phyloP scores from a whole-genome alignment of 1,140 invertebrate genomes.

The Forficula auricularia region DNA sequence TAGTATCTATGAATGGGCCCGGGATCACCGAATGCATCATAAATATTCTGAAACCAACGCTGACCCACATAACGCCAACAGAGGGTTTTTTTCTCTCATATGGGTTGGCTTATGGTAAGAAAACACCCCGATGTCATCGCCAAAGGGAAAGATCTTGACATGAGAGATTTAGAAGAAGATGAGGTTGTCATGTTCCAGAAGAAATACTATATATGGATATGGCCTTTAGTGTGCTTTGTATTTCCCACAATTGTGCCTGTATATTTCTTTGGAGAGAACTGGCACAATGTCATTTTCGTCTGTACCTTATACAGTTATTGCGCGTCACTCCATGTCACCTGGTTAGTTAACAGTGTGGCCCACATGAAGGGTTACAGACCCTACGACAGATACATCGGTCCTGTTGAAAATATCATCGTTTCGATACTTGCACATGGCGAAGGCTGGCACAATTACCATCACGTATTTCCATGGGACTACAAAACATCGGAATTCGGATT shows the following conservation, averaged over 20 bases:
- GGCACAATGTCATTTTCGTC: conserved; percentile 32
- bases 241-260: conserved; percentile 52
- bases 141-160: conserved; percentile 54
- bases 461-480: conserved; percentile 80
- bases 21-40: conserved; percentile 77
- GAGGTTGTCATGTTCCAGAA: conserved; percentile 50
- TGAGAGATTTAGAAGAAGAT: conserved; percentile 58
- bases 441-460: conserved; percentile 83
- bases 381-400: conserved; percentile 34
- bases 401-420: conserved; percentile 32
- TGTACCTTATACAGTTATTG: conserved; percentile 50
- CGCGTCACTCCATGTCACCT: conserved; percentile 55
- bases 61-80: conserved; percentile 70
- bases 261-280: conserved; percentile 49
- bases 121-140: conserved; percentile 68
- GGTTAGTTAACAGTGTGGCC: conserved; percentile 73
- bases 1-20: conserved; percentile 45
- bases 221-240: conserved; percentile 30
- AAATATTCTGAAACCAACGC: conserved; percentile 78
- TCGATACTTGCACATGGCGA: conserved; percentile 28
- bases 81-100: conserved; percentile 86
- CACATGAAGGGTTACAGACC: conserved; percentile 51
- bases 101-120: conserved; percentile 72
- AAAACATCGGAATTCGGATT: conserved; percentile 53
- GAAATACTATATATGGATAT: conserved; percentile 54